Base-by-base conservation (phyloP, 2,797 vertebrate species). In the Sebastes itinus region DNA sequence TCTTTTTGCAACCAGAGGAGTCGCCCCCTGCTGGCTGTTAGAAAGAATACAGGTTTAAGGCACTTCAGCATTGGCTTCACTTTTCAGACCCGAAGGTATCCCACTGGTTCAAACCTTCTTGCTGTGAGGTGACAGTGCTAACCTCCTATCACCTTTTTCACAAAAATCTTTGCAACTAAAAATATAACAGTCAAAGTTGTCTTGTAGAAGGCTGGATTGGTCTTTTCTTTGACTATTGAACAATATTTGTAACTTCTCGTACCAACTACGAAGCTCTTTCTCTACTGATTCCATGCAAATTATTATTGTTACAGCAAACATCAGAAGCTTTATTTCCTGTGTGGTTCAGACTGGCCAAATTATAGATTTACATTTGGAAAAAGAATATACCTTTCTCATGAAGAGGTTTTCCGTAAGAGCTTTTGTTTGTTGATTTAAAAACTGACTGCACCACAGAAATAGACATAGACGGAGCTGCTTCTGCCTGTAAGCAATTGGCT, bases 401-500 rank as follows among this genome's bases (percentile, higher is more conserved):
- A 4, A 33, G 28, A 74, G 33, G 13, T 42, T 42, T 42, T 0
- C 2, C 38, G 0, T 42, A 16, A 42, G 38, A 42, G 27, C 38
- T 68, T 66, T 62, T 61, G 77, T 64, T 68, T 38, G 14, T 28
- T 72, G 60, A 42, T 38, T 8, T 4, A 73, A 80, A 62, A 16
- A 64, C 63, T 13, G 18, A 52, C 28, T n/a, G 55, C 33, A 46
- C 75, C 67, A 49, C 28, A 61, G 73, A 38, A 72, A 72, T 4
- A 6, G 71, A 66, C 46, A 66, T 62, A 77, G 49, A 72, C 9
- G 1, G 0, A 61, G 69, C 65, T 69, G 64, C 35, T 30, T 58
- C 69, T 49, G 46, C 42, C 72, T 76, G 67, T 81, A 63, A 66
- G 30, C 66, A 54, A 56, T 33, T 64, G 35, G 33, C 61, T 70